Conservation (phyloP, 2,888 invertebrate species). For the Phyto melanocephala region DNA sequence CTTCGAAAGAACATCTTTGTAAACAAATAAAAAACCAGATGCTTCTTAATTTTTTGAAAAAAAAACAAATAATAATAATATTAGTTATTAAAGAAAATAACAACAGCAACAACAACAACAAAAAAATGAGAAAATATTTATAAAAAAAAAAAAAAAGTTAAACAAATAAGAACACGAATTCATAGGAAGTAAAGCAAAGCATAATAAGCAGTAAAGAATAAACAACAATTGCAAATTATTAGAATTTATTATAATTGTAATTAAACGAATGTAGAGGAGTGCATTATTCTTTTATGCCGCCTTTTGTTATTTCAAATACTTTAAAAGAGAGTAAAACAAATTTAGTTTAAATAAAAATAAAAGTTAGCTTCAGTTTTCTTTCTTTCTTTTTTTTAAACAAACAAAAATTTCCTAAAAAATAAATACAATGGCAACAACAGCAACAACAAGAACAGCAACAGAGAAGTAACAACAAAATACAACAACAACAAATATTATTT, state of each 20-base stretch:
- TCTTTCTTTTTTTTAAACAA: conserved; percentile 40
- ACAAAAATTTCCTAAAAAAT: conserved; percentile 51
- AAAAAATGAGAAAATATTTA: conserved; percentile 7
- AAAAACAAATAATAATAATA: no score
- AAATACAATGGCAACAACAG: conserved; percentile 56
- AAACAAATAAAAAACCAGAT: not conserved
- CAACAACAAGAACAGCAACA: conserved; percentile 61
- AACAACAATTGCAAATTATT: conserved; percentile 14
- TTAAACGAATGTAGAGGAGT: conserved; percentile 58
- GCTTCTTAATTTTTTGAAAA: no score
- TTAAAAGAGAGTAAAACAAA: conserved; percentile 40
- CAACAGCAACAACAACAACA: not conserved
- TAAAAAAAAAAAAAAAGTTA: conserved; percentile 17
- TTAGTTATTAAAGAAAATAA: no score
- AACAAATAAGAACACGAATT: conserved; percentile 22
- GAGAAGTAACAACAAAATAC: conserved; percentile 65
- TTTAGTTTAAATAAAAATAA: conserved; percentile 54
- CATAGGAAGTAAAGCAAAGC: conserved; percentile 42
- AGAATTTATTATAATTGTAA: conserved; percentile 15
- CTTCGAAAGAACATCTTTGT: conserved; percentile 60
- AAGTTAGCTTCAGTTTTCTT: conserved; percentile 48
- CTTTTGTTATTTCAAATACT: conserved; percentile 57
- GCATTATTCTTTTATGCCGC: conserved; percentile 65
- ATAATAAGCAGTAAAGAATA: conserved; percentile 41
- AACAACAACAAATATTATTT: conserved; percentile 74